Evolutionary conservation across 2,113 vertebrate species (phyloP), one percentile per base, ranked within the genome.

Genomic region (Corythoichthys haematopterus): DNA sequence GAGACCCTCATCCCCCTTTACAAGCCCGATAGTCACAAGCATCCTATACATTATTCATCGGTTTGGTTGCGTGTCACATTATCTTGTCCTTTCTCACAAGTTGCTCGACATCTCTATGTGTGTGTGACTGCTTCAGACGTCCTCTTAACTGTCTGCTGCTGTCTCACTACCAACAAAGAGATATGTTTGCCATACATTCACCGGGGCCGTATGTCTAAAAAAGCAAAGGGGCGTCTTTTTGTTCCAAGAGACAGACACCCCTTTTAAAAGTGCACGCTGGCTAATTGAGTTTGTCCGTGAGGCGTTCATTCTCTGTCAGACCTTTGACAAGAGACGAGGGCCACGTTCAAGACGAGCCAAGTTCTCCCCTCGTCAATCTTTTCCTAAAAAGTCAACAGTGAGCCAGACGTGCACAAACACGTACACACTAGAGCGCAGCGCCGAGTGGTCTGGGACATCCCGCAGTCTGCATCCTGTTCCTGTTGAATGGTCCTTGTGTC

Each of bases 401-500:
- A 55, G 77, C 82, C 81, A 86, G 80, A 85, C 81, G 63, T 66
- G 71, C 78, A 82, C 78, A 68, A 6, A 76, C 80, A 83, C 59
- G 79, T 78, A 80, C 74, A 79, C 75, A 70, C 65, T 66, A 86
- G 81, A 87, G 87, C 78, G 58, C 78, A 85, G 86, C 83, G 85
- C 85, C 84, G 35, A 87, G 88, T 78, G 80, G 86, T 89, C 86
- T 88, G 83, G 84, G 86, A 87, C 80, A 76, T 83, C 80, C 84
- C 59, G 83, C 84, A 81, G 80, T 82, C 88, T 85, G 83, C 88
- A 88, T 90, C 88, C 87, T 88, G 89, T 88, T 88, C 80, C 70
- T 61, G 66, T 57, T 85, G 72, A 87, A 89, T 84, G 79, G 82
- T 81, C 82, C 83, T 87, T 86, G 88, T 88, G 76, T 87, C 84